Percentiles rank a stretch among this genome's conserved stretches.
Conservation (phyloP, 2,113 vertebrate genomes). For the Isurus oxyrinchus region DNA sequence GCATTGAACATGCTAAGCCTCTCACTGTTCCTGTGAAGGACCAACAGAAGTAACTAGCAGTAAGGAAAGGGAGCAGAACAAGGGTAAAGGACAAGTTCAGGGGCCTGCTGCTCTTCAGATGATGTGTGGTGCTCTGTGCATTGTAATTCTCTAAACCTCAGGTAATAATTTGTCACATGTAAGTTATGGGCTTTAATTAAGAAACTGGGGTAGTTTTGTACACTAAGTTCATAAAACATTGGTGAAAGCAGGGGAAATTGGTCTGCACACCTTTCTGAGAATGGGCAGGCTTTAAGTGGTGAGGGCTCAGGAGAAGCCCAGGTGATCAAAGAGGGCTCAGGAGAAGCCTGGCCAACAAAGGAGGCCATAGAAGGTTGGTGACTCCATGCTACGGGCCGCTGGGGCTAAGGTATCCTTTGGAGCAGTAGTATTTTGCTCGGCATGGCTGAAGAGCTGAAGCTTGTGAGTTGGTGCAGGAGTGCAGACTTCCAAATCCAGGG, state of each 20-base stretch:
- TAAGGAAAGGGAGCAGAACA: background rate
- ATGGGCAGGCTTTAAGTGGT: background rate
- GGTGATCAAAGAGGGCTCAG: too few relatives aligned
- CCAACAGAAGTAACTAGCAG: background rate
- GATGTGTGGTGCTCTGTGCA: background rate
- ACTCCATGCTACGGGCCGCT: too few relatives aligned
- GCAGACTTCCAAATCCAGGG: too few relatives aligned
- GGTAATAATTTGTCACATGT: background rate
- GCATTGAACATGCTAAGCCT: background rate
- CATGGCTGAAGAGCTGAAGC: too few relatives aligned
- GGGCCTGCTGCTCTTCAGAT: background rate
- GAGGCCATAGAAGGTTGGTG: too few relatives aligned
- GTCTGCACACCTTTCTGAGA: background rate
- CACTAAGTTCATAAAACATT: background rate
- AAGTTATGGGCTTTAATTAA: background rate
- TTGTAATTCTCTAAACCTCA: background rate
- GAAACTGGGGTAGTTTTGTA: background rate
- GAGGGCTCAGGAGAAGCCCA: too few relatives aligned
- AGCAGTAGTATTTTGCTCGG: too few relatives aligned
- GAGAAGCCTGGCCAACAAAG: too few relatives aligned
- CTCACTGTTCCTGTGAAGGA: background rate
- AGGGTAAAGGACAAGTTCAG: background rate
- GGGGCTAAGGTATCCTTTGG: too few relatives aligned
- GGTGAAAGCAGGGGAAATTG: background rate
- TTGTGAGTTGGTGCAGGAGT: too few relatives aligned